These are phyloP conservation scores for Lepisosteus osseus DNA, from an alignment of 2,113 vertebrate genomes.

Conservation along the genomic window DNA sequence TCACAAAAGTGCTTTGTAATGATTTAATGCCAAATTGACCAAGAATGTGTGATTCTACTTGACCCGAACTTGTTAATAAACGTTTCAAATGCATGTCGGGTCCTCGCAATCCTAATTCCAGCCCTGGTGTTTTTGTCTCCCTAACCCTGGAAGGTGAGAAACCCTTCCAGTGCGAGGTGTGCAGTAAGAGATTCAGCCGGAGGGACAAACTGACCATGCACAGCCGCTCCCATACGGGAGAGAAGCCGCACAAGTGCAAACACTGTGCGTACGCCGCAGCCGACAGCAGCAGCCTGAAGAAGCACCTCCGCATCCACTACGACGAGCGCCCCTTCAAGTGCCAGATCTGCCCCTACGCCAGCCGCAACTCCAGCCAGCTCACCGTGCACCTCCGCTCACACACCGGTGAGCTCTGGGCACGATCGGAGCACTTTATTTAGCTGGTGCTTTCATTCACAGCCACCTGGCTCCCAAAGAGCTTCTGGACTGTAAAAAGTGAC, in stretches of 20 bases:
- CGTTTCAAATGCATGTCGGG: no score
- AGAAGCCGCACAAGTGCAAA: constrained; percentile 93
- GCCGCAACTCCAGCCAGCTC: constrained; percentile 95
- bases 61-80: no score
- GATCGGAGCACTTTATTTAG: not conserved
- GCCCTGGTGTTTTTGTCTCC: no score
- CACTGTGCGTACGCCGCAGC: constrained; percentile 86
- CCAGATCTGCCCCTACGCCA: constrained; percentile 94
- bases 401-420: constrained; percentile 57
- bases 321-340: constrained; percentile 94
- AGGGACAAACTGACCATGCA: constrained; percentile 96
- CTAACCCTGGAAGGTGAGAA: constrained; percentile 77
- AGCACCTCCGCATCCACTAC: constrained; percentile 91
- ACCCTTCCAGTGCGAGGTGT: constrained; percentile 91
- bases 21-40: no score
- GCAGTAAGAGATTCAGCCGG: constrained; percentile 89
- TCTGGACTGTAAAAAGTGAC: no score
- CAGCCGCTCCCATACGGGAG: constrained; percentile 87
- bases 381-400: constrained; percentile 93
- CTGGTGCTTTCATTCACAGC: no score
- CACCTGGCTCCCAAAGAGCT: no score
- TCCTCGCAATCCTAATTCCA: no score
- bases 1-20: no score
- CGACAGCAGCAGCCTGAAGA: constrained; percentile 96
- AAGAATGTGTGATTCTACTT: no score